phyloP scores from a whole-genome alignment of 1,140 invertebrate genomes.

The Chironomus tepperi region DNA sequence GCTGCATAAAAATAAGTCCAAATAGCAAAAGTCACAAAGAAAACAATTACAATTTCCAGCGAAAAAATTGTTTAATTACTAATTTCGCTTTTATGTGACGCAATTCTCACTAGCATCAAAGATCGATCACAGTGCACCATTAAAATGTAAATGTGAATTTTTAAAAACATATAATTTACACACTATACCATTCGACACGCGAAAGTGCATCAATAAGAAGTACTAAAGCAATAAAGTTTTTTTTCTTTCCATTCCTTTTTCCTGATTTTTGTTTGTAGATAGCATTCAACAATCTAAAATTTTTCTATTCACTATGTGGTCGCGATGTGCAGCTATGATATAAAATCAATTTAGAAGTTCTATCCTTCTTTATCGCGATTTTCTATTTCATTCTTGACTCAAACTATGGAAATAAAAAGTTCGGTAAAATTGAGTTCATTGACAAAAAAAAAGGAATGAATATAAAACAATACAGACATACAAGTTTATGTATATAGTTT shows the following conservation, averaged over 20 bases:
- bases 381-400: not conserved
- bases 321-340: conserved; percentile 2
- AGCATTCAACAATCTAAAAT: conserved; percentile 1
- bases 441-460: not conserved
- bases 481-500: not conserved
- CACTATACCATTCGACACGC: not conserved
- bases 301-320: not conserved
- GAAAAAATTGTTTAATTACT: not conserved
- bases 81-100: not conserved
- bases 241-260: not conserved
- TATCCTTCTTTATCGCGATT: not conserved
- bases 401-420: not conserved
- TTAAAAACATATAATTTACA: conserved; percentile 10
- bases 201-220: not conserved
- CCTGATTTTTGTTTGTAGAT: not conserved
- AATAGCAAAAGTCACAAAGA: no score
- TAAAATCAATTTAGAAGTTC: conserved; percentile 4
- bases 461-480: not conserved
- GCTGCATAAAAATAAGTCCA: not conserved
- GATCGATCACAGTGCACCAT: not conserved
- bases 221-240: no score
- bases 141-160: not conserved
- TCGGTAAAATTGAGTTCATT: not conserved
- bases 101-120: not conserved
- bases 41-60: not conserved